Conservation (phyloP, 2,797 vertebrate species). For the Esox lucius region DNA sequence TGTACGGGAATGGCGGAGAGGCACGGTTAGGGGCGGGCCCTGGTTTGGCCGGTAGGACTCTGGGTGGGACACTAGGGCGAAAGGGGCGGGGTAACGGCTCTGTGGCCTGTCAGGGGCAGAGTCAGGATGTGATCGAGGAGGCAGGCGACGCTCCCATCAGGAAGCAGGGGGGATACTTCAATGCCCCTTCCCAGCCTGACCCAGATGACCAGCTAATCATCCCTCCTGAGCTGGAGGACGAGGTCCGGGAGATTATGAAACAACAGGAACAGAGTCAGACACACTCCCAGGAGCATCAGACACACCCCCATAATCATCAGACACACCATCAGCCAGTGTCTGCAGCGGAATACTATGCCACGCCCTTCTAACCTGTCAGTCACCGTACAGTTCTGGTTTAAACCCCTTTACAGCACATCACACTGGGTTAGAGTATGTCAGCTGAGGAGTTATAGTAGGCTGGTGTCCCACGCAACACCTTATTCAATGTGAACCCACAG, state of each 20-base stretch:
- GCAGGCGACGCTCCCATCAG: conserved; percentile 84
- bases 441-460: neutral
- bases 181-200: conserved; percentile 91
- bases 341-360: conserved; percentile 86
- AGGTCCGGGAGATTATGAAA: conserved; percentile 97
- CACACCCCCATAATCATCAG: conserved; percentile 16
- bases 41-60: conserved; percentile 37
- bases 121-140: conserved; percentile 94
- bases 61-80: conserved; percentile 64
- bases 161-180: conserved; percentile 92
- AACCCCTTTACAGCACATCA: neutral
- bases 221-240: conserved; percentile 95
- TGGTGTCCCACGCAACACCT: too few relatives aligned
- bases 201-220: conserved; percentile 97
- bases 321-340: conserved; percentile 57
- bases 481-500: too few relatives aligned
- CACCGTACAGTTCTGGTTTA: neutral
- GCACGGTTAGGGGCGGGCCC: conserved; percentile 44
- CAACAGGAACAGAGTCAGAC: conserved; percentile 74
- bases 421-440: conserved; percentile 4
- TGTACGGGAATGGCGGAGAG: conserved; percentile 30
- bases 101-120: conserved; percentile 86
- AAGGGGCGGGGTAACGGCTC: conserved; percentile 86
- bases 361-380: conserved; percentile 93
- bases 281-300: conserved; percentile 42